Percentiles rank a stretch among this genome's conserved stretches.
These are phyloP conservation scores for Achlya flavicornis DNA, from an alignment of 2,888 invertebrate species.

Conservation along the genomic window DNA sequence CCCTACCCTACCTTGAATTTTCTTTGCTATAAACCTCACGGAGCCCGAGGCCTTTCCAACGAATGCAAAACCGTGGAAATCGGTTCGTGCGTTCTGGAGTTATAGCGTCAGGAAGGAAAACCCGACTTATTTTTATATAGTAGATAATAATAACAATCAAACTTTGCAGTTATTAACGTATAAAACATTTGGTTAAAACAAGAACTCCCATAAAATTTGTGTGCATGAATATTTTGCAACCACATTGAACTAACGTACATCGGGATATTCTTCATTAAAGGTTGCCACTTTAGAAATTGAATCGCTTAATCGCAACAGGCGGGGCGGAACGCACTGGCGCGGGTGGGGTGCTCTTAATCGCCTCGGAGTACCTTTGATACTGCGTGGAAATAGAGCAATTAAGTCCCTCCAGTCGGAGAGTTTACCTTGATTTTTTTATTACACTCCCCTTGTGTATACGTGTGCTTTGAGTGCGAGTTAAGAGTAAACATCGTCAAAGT, in stretches of 20 bases:
- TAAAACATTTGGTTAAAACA: background rate
- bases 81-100: too few relatives aligned
- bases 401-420: constrained; percentile 53
- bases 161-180: too few relatives aligned
- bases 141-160: too few relatives aligned
- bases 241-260: constrained; percentile 36
- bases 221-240: constrained; percentile 37
- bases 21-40: too few relatives aligned
- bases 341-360: constrained; percentile 58
- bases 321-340: constrained; percentile 57
- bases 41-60: too few relatives aligned
- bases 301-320: constrained; percentile 65
- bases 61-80: too few relatives aligned
- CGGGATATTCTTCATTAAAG: constrained; percentile 60
- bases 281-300: constrained; percentile 71
- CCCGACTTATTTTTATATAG: too few relatives aligned
- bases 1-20: too few relatives aligned
- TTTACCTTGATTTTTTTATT: constrained; percentile 54
- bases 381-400: constrained; percentile 60
- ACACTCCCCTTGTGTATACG: constrained; percentile 41
- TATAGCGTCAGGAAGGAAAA: too few relatives aligned
- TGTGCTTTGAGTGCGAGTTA: constrained; percentile 36
- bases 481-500: constrained; percentile 1
- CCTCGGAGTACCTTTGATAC: constrained; percentile 63
- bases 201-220: background rate